phyloP scores from a whole-genome alignment of 2,888 invertebrate genomes.

The Cordilura impudica region DNA sequence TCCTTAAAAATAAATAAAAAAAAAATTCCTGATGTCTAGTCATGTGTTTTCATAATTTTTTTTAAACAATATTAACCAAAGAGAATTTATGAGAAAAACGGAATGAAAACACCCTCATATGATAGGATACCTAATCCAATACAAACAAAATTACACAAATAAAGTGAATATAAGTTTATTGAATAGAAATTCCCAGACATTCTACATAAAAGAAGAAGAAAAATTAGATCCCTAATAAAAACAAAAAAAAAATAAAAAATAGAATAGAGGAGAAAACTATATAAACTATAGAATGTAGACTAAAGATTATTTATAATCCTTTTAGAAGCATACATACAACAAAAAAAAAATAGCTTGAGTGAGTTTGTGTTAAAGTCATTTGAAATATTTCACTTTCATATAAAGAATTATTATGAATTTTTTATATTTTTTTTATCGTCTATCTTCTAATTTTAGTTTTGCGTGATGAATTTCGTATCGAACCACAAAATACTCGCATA shows the following conservation, averaged over 20 bases:
- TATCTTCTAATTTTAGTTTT: conserved; percentile 81
- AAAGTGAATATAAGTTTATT: conserved; percentile 39
- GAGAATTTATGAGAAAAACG: neutral
- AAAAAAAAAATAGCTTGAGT: neutral
- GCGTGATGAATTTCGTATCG: conserved; percentile 91
- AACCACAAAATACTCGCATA: conserved; percentile 89
- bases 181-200: conserved; percentile 57
- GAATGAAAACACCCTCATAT: neutral
- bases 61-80: neutral
- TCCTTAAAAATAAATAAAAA: conserved; percentile 34
- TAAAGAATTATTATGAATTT: conserved; percentile 49
- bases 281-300: conserved; percentile 69
- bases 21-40: conserved; percentile 34
- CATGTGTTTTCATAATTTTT: neutral
- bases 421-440: conserved; percentile 14
- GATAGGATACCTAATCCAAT: neutral
- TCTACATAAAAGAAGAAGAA: neutral
- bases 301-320: conserved; percentile 73
- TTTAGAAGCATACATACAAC: conserved; percentile 47
- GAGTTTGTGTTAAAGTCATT: neutral
- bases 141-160: neutral
- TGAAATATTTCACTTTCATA: conserved; percentile 49
- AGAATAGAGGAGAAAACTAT: neutral
- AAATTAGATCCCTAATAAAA: conserved; percentile 38
- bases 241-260: neutral